A percentile compares a stretch with the other conserved stretches of the same genome.
phyloP scores from a whole-genome alignment of 1,140 invertebrate genomes.

The Aphidius gifuensis region DNA sequence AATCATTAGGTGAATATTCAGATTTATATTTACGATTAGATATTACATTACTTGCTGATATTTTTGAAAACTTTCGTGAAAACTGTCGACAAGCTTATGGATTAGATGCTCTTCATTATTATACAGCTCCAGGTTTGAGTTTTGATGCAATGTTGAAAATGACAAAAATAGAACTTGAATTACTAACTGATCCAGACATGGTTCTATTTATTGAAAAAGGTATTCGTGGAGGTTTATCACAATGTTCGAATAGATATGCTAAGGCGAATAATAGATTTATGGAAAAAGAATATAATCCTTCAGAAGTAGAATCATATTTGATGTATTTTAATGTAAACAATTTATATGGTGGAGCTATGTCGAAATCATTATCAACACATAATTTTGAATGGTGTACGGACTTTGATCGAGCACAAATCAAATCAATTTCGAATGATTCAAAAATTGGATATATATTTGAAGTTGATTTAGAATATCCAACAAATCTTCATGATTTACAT shows the following conservation, averaged over 20 bases:
- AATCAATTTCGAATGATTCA: conserved; percentile 13
- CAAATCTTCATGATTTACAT: conserved; percentile 54
- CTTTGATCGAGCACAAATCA: conserved; percentile 3
- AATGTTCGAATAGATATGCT: conserved; percentile 40
- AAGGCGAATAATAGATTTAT: conserved; percentile 54
- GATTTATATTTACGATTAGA: conserved; percentile 3
- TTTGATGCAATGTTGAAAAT: conserved; percentile 12
- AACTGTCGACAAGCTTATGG: conserved; percentile 30
- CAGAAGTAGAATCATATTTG: conserved; percentile 36
- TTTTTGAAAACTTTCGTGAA: conserved; percentile 54
- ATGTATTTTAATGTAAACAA: conserved; percentile 58
- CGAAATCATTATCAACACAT: conserved; percentile 43
- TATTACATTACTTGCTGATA: conserved; percentile 34
- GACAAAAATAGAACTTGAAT: too few species aligned
- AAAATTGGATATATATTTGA: conserved; percentile 21
- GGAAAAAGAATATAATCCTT: conserved; percentile 17
- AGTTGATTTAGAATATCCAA: conserved; percentile 28
- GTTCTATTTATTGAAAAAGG: conserved; percentile 43
- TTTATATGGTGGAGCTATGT: conserved; percentile 57
- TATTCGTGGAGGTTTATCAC: conserved; percentile 44
- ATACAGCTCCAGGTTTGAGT: conserved; percentile 34
- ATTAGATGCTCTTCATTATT: conserved; percentile 42
- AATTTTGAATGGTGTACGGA: conserved; percentile 48
- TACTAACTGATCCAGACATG: too few species aligned
- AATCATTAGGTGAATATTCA: conserved; percentile 18